A percentile compares a stretch with the other conserved stretches of the same genome.
These are phyloP conservation scores for Otocyon megalotis DNA, from an alignment of 2,113 vertebrate species.

Conservation along the genomic window DNA sequence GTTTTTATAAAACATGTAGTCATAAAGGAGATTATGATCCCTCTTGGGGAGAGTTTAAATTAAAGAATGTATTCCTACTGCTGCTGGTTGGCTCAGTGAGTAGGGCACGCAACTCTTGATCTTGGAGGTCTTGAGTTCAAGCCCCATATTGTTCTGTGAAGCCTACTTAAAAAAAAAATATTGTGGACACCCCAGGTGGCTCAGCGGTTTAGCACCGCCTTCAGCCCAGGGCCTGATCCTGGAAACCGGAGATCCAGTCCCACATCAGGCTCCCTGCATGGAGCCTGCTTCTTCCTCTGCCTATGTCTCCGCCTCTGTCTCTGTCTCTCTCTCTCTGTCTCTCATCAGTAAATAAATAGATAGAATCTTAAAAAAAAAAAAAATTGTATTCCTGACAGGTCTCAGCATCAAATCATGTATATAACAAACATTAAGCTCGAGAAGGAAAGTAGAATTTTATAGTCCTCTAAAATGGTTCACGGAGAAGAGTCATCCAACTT, in stretches of 20 bases:
- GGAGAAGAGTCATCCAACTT: neutral
- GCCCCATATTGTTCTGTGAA: neutral
- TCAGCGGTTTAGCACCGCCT: no score
- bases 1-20: conserved; percentile 10
- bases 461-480: neutral
- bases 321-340: no score
- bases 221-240: no score
- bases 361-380: neutral
- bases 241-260: no score
- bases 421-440: neutral
- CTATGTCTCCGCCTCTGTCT: no score
- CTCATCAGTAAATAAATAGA: no score
- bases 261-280: no score
- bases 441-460: neutral
- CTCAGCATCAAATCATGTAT: neutral
- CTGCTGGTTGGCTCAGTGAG: neutral
- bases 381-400: neutral
- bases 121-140: neutral
- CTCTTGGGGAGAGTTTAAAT: neutral
- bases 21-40: neutral
- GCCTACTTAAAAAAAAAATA: neutral
- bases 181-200: no score
- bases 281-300: no score
- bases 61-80: neutral
- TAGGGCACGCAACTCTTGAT: neutral